Conservation (phyloP, 2,113 vertebrate genomes). For the Serranochromis macrocephalus region DNA sequence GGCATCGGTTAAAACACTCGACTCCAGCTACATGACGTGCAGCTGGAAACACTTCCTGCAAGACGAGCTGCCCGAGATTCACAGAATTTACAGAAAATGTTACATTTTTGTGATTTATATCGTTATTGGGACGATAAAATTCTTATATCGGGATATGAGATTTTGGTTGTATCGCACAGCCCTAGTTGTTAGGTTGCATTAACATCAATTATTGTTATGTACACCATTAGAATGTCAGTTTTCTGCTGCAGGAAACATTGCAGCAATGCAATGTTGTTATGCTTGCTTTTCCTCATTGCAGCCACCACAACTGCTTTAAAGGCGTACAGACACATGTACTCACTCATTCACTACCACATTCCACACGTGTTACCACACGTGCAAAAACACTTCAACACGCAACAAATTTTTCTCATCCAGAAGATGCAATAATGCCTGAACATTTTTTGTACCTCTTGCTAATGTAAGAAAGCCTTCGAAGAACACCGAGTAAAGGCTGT, state of each 20-base stretch:
- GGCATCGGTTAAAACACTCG: fast-evolving
- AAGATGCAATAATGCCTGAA: not conserved
- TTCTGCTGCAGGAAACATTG: not conserved
- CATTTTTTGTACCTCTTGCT: not conserved
- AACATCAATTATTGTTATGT: not conserved
- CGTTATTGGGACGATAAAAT: no score
- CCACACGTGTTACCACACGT: not conserved
- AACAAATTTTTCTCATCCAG: not conserved
- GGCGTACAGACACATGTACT: not conserved
- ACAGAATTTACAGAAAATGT: no score
- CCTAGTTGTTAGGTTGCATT: not conserved
- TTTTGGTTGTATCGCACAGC: no score
- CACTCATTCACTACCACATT: not conserved
- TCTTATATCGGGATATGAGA: fast-evolving
- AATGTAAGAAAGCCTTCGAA: not conserved
- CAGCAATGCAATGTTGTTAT: not conserved
- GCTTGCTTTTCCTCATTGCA: not conserved
- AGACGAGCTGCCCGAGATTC: no score
- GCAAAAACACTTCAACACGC: not conserved
- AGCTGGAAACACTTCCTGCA: no score
- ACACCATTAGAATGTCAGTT: not conserved
- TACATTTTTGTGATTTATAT: no score
- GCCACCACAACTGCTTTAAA: not conserved
- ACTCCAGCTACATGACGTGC: fast-evolving
- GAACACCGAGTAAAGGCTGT: not conserved